Conservation (phyloP, 2,888 invertebrate species). For the Agrochola lota region DNA sequence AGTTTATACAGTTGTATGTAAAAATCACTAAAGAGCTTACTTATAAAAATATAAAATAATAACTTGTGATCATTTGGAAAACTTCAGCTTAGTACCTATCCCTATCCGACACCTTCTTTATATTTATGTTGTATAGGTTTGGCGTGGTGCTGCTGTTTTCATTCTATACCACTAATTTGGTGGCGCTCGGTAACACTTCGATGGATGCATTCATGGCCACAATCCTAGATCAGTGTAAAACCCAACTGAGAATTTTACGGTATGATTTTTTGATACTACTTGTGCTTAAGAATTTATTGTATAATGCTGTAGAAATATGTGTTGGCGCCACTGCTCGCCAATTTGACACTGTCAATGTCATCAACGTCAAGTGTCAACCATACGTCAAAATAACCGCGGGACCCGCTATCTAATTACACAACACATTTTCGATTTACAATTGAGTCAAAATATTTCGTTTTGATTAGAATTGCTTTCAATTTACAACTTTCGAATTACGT, state of each 20-base stretch:
- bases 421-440: too few species aligned
- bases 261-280: constrained; percentile 32
- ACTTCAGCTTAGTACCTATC: neutral
- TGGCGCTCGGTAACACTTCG: constrained; percentile 81
- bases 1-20: too few species aligned
- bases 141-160: constrained; percentile 74
- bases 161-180: constrained; percentile 77
- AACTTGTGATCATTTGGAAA: neutral
- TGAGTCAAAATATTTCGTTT: too few species aligned
- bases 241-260: constrained; percentile 79
- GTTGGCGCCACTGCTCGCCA: too few species aligned
- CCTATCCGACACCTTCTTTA: neutral
- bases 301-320: neutral
- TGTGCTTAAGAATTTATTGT: neutral
- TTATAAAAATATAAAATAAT: too few species aligned
- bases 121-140: constrained; percentile 68
- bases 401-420: too few species aligned
- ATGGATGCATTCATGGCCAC: constrained; percentile 83
- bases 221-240: constrained; percentile 77
- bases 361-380: too few species aligned
- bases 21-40: too few species aligned
- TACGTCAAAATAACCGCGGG: too few species aligned
- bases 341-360: too few species aligned
- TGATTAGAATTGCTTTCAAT: too few species aligned
- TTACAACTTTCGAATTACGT: too few species aligned